phyloP scores from a whole-genome alignment of 2,888 invertebrate species.

The Limenitis camilla region DNA sequence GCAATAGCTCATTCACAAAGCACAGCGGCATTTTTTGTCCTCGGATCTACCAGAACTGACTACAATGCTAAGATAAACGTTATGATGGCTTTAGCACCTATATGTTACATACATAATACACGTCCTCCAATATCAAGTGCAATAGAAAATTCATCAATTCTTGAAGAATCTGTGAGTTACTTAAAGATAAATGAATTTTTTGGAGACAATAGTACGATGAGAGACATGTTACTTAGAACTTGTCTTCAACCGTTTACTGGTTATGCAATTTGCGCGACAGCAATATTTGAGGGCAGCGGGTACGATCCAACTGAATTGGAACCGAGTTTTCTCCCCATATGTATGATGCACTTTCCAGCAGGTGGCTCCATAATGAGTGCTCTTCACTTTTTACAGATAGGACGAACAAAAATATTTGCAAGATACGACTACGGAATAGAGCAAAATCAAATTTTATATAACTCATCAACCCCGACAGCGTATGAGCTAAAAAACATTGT shows the following conservation, averaged over 20 bases:
- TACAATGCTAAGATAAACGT: constrained; percentile 52
- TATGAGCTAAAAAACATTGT: no score
- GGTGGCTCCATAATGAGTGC: constrained; percentile 39
- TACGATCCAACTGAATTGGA: constrained; percentile 28
- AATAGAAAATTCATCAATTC: no score
- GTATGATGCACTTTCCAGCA: constrained; percentile 37
- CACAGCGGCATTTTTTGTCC: constrained; percentile 72
- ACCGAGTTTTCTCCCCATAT: constrained; percentile 31
- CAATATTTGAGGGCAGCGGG: constrained; percentile 17
- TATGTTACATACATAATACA: constrained; percentile 31
- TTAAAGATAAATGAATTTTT: constrained; percentile 18
- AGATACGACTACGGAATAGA: constrained; percentile 35
- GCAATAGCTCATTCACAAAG: constrained; percentile 84
- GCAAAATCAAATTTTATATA: constrained; percentile 32
- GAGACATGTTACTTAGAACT: no score
- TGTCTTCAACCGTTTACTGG: no score
- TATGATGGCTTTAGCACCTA: constrained; percentile 50
- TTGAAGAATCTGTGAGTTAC: constrained; percentile 9
- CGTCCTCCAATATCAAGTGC: constrained; percentile 7
- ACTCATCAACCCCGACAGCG: constrained; percentile 3
- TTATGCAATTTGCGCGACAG: no score
- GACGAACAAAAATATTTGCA: constrained; percentile 29
- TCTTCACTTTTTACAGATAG: constrained; percentile 36
- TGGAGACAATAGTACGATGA: no score
- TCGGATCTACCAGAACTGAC: constrained; percentile 68